These are phyloP conservation scores for Heterodera carotae DNA, from an alignment of 1,140 invertebrate species.

Conservation along the genomic window DNA sequence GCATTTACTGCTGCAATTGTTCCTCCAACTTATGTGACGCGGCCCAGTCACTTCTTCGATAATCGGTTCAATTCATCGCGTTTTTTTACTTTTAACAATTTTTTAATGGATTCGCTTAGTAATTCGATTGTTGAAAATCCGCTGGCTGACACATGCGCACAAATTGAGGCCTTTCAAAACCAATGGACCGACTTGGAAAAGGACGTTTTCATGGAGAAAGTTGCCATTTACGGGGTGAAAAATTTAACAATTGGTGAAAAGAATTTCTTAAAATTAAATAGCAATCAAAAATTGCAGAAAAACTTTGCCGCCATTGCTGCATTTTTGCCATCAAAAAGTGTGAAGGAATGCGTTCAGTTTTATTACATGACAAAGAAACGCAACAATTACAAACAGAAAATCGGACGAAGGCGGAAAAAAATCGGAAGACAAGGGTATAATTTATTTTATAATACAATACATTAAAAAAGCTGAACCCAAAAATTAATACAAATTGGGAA, in stretches of 20 bases:
- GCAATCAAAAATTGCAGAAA: constrained; percentile 19
- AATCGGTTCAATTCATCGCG: constrained; percentile 18
- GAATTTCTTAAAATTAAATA: not conserved
- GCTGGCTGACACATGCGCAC: constrained; percentile 29
- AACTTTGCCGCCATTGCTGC: constrained; percentile 49
- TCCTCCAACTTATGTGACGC: constrained; percentile 25
- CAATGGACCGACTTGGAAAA: constrained; percentile 39
- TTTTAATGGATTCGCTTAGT: no score
- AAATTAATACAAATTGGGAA: no score
- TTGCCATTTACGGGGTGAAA: constrained; percentile 33
- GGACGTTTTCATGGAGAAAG: constrained; percentile 37
- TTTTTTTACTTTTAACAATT: not conserved
- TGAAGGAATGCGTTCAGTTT: constrained; percentile 42
- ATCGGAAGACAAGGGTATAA: constrained; percentile 34
- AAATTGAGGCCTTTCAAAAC: constrained; percentile 32
- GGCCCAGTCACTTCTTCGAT: constrained; percentile 32
- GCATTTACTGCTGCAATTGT: constrained; percentile 25
- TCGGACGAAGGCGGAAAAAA: constrained; percentile 39
- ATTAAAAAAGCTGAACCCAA: no score
- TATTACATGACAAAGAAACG: constrained; percentile 49
- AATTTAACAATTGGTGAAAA: not conserved
- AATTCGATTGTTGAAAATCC: constrained; percentile 44
- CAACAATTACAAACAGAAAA: constrained; percentile 45
- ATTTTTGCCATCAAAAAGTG: constrained; percentile 38
- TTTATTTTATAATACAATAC: no score